A percentile compares a stretch with the other conserved stretches of the same genome.
Conservation (phyloP, 1,140 invertebrate genomes). For the Plodia interpunctella region DNA sequence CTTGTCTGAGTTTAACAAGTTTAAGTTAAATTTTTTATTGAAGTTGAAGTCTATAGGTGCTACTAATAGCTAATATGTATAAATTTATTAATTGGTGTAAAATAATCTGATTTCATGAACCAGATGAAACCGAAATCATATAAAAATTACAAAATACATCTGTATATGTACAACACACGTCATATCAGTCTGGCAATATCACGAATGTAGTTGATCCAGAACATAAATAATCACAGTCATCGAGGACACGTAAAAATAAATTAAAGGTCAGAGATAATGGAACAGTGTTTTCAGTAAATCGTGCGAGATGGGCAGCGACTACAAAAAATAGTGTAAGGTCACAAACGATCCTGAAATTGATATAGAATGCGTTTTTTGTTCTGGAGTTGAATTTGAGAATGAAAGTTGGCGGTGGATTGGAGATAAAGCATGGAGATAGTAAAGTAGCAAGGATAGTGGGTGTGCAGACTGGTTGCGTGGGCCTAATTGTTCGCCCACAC, state of each 20-base stretch:
- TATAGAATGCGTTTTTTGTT: neutral
- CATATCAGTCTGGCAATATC: neutral
- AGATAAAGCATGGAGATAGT: neutral
- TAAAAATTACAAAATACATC: too few relatives aligned
- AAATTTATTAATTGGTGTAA: too few relatives aligned
- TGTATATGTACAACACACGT: too few relatives aligned
- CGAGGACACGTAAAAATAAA: slow-evolving; percentile 20
- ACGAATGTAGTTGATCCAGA: neutral
- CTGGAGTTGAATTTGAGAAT: neutral
- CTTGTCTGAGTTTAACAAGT: too few relatives aligned
- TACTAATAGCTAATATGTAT: too few relatives aligned
- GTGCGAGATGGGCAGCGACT: neutral
- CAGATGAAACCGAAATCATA: too few relatives aligned
- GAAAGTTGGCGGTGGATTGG: slow-evolving; percentile 4
- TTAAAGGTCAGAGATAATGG: slow-evolving; percentile 13
- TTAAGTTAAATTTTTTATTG: too few relatives aligned
- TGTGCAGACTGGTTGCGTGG: slow-evolving; percentile 5
- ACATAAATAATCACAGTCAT: slow-evolving; percentile 4
- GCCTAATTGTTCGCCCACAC: slow-evolving; percentile 10
- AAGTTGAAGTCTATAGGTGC: too few relatives aligned
- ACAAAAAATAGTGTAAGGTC: neutral
- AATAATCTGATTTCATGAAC: too few relatives aligned
- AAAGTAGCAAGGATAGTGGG: neutral
- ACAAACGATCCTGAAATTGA: neutral
- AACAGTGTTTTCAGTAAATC: too few relatives aligned